Conservation (phyloP, 2,113 vertebrate species). For the Xenopus borealis region DNA sequence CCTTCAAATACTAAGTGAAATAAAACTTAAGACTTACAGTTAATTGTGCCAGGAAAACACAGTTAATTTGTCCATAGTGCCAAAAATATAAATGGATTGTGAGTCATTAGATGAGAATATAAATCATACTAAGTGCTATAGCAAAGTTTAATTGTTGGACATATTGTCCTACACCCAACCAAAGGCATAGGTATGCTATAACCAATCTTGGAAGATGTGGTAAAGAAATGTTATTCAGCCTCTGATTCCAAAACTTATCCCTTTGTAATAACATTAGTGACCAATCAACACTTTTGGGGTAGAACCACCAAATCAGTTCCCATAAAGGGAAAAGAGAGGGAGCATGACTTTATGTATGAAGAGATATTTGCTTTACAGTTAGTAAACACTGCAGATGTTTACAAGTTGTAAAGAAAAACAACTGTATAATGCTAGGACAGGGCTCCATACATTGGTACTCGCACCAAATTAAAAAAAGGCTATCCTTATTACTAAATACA, state of each 20-base stretch:
- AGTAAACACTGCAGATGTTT: no score
- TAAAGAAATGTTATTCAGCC: neutral
- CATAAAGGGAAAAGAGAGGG: no score
- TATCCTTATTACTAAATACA: no score
- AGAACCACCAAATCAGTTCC: no score
- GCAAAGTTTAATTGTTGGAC: constrained; percentile 56
- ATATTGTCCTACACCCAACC: constrained; percentile 43
- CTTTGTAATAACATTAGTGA: neutral
- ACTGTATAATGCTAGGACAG: no score
- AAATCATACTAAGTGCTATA: constrained; percentile 53
- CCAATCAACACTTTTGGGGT: neutral
- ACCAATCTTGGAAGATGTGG: constrained; percentile 2
- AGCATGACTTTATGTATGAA: no score
- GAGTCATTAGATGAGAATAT: constrained; percentile 50
- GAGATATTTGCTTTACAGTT: no score
- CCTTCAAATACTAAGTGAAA: constrained; percentile 69
- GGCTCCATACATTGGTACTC: no score
- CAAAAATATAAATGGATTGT: constrained; percentile 40
- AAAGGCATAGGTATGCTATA: constrained; percentile 21
- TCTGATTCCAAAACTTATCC: no score
- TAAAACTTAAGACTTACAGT: constrained; percentile 66
- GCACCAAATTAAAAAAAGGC: no score
- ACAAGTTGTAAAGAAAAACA: no score
- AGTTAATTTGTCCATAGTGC: constrained; percentile 61
- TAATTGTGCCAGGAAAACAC: constrained; percentile 70